These are phyloP conservation scores for Aix galericulata DNA, from an alignment of 2,113 vertebrate genomes.

Conservation along the genomic window DNA sequence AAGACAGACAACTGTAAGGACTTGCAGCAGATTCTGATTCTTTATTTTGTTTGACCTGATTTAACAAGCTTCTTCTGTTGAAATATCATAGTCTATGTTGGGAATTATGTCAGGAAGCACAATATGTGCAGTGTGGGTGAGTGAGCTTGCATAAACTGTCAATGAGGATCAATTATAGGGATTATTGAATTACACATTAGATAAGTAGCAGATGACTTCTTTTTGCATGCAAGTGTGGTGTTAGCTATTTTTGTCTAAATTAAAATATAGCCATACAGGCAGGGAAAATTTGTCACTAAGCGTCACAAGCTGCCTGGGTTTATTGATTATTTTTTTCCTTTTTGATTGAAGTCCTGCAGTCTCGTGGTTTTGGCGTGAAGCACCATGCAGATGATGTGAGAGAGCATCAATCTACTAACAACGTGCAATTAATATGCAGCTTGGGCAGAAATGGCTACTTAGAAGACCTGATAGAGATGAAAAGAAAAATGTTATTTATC, in stretches of 20 bases:
- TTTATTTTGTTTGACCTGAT: slow-evolving; percentile 64
- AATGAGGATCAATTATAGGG: slow-evolving; percentile 67
- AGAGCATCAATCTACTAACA: slow-evolving; percentile 24
- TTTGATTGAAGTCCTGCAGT: not conserved
- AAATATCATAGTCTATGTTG: slow-evolving; percentile 62
- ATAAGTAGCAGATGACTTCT: slow-evolving; percentile 61
- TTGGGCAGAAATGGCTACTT: slow-evolving; percentile 18
- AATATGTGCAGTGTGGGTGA: slow-evolving; percentile 68
- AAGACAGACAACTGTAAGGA: slow-evolving; percentile 40
- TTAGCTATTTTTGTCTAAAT: slow-evolving; percentile 44
- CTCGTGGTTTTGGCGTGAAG: not conserved
- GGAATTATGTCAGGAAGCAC: slow-evolving; percentile 70
- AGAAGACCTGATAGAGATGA: not conserved
- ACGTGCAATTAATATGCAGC: not conserved
- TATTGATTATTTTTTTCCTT: slow-evolving; percentile 48
- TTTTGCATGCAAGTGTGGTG: slow-evolving; percentile 6
- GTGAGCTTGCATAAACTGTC: slow-evolving; percentile 66
- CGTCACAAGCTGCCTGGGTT: slow-evolving; percentile 27
- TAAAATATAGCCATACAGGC: slow-evolving; percentile 25
- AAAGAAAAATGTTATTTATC: not conserved
- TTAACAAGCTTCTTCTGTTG: slow-evolving; percentile 64
- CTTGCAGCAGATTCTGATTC: slow-evolving; percentile 27
- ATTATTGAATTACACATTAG: slow-evolving; percentile 65
- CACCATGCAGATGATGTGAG: not conserved
- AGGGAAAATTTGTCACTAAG: slow-evolving; percentile 22